Base-by-base conservation (phyloP, 2,113 vertebrate genomes). In the Calyptommatus sinebrachiatus region DNA sequence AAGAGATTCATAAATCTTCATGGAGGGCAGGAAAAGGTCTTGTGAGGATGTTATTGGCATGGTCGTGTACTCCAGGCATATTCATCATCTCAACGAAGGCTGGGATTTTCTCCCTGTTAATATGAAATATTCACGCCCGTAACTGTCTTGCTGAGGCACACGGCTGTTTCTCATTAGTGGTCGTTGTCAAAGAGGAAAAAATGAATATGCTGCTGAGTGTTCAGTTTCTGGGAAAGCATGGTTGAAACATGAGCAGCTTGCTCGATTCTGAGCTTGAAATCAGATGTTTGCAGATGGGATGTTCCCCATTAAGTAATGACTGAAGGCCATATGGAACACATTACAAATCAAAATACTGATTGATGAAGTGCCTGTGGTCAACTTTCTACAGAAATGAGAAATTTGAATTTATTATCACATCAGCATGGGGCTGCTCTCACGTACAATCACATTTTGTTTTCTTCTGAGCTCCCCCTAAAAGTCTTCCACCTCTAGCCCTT, bases 331-430 rank as follows among this genome's bases (percentile, higher is more conserved):
- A 91, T 24, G 90, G 92, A 93, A 91, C 81, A 75, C 84, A 91
- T 93, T 93, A 92, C 89, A 86, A 92, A 90, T 91, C 66, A 79
- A 91, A 92, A 90, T 88, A 79, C 90, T 91, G 90, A 93, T 92
- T 92, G 92, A 93, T 92, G 91, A 93, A 93, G 90, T 92, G 92
- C 89, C 90, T 93, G 90, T 92, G 89, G 91, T 91, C 88, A 89
- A 87, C 88, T 93, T 90, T 92, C 92, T 91, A 89, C 90, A 93
- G 90, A 91, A 92, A 93, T 85, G 83, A 89, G 85, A 92, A 91
- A 91, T 93, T 88, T 90, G 92, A 93, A 87, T 12, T 72, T 91
- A 91, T 92, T 92, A 93, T 93, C 90, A 88, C 84, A 87, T 92
- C 91, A 92, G 90, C 83, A 70, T 89, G 89, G 88, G 89, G 86